Conservation (phyloP, 2,113 vertebrate genomes). For the Paraplagusia blochii region DNA sequence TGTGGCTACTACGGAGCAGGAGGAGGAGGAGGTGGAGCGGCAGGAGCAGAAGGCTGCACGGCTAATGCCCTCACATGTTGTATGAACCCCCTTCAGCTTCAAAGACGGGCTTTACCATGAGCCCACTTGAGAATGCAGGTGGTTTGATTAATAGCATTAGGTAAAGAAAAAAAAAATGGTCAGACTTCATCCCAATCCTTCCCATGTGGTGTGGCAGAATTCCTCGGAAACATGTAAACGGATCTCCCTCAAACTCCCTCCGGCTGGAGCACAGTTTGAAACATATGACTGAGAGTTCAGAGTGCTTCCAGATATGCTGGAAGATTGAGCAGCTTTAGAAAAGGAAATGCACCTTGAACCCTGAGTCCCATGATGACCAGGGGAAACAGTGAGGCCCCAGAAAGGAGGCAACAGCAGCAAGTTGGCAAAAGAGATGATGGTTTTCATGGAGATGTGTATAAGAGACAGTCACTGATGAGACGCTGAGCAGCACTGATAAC, state of each 20-base stretch:
- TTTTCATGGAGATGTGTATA: too few species aligned
- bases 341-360: slow-evolving; percentile 65
- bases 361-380: slow-evolving; percentile 38
- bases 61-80: slow-evolving; percentile 45
- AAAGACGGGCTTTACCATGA: slow-evolving; percentile 34
- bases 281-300: slow-evolving; percentile 46
- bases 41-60: slow-evolving; percentile 21
- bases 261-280: slow-evolving; percentile 25
- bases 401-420: not conserved
- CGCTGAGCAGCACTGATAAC: too few species aligned
- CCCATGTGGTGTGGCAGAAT: slow-evolving; percentile 52
- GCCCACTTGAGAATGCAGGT: slow-evolving; percentile 37
- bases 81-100: slow-evolving; percentile 23
- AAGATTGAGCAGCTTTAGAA: slow-evolving; percentile 18
- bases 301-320: slow-evolving; percentile 42
- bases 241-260: slow-evolving; percentile 28
- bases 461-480: too few species aligned
- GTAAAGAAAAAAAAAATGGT: slow-evolving; percentile 30
- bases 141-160: slow-evolving; percentile 67
- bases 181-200: slow-evolving; percentile 40
- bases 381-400: slow-evolving; percentile 27
- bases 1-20: too few species aligned
- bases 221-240: slow-evolving; percentile 50
- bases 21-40: too few species aligned
- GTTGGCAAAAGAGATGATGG: too few species aligned